Conservation (phyloP, 2,888 invertebrate genomes). For the Tenodera sinensis region DNA sequence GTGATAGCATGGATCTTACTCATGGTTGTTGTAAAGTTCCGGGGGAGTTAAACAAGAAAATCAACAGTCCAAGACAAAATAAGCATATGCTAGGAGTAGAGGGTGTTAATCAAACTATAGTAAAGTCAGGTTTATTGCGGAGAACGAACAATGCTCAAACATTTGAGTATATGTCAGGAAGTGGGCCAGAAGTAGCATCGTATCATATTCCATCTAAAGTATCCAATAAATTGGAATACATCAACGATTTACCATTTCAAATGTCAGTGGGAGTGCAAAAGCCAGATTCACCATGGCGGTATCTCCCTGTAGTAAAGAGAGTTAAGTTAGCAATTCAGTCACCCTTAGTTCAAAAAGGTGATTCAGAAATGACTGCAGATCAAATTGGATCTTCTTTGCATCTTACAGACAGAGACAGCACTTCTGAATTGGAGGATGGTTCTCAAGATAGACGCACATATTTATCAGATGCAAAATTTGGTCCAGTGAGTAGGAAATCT, state of each 20-base stretch:
- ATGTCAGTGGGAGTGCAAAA: conserved; percentile 1
- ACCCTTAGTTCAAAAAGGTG: conserved; percentile 18
- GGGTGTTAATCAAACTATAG: neutral
- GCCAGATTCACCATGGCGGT: conserved; percentile 27
- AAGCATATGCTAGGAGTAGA: neutral
- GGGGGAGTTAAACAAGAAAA: neutral
- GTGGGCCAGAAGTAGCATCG: neutral
- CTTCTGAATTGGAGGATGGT: conserved; percentile 19
- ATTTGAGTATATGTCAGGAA: neutral
- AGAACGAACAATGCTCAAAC: conserved; percentile 4
- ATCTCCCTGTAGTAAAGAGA: conserved; percentile 26
- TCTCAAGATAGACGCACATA: conserved; percentile 14
- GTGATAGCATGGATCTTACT: neutral
- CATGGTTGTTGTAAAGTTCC: neutral
- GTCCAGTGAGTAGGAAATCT: neutral
- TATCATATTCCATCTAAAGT: conserved; percentile 4
- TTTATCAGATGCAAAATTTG: conserved; percentile 16
- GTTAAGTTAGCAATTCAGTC: conserved; percentile 23
- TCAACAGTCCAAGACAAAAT: neutral
- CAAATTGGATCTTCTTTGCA: conserved; percentile 5
- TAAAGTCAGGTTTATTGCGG: neutral
- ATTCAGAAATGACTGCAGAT: neutral
- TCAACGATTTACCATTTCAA: conserved; percentile 19
- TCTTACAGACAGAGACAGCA: conserved; percentile 4
- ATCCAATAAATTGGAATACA: conserved; percentile 5